These are phyloP conservation scores for Tragelaphus oryx DNA, from an alignment of 2,797 vertebrate genomes.

Conservation along the genomic window DNA sequence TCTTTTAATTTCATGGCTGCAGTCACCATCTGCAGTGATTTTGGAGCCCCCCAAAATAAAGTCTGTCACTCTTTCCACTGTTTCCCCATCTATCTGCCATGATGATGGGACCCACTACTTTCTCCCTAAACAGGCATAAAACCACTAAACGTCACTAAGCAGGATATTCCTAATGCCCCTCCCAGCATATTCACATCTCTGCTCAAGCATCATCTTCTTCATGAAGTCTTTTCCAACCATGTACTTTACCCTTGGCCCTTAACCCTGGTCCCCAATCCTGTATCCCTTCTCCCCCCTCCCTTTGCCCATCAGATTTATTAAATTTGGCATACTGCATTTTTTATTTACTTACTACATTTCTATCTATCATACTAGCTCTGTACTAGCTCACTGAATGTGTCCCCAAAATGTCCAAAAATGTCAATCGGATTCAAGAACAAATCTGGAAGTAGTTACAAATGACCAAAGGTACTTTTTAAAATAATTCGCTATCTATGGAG, in stretches of 20 bases:
- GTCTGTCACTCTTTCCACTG: background rate
- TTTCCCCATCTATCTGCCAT: background rate
- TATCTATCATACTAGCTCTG: background rate
- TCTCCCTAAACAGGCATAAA: background rate
- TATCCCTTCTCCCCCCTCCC: background rate
- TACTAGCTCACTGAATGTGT: background rate
- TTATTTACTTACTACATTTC: constrained; percentile 8
- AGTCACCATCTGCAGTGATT: background rate
- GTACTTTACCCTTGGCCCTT: background rate
- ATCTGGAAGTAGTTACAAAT: background rate
- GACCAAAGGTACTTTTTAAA: background rate
- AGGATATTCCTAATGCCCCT: background rate
- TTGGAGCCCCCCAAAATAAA: background rate
- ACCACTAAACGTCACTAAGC: background rate
- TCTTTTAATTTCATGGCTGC: background rate
- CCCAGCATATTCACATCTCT: background rate
- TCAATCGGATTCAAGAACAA: background rate
- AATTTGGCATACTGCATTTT: background rate
- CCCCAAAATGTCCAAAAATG: background rate
- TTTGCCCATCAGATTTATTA: background rate
- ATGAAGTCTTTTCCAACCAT: background rate
- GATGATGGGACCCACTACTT: background rate
- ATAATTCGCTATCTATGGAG: background rate
- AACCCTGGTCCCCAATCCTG: background rate
- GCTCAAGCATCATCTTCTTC: background rate